A percentile compares a stretch with the other conserved stretches of the same genome.
These are phyloP conservation scores for Augochlorella aurata DNA, from an alignment of 2,888 invertebrate species.

Conservation along the genomic window DNA sequence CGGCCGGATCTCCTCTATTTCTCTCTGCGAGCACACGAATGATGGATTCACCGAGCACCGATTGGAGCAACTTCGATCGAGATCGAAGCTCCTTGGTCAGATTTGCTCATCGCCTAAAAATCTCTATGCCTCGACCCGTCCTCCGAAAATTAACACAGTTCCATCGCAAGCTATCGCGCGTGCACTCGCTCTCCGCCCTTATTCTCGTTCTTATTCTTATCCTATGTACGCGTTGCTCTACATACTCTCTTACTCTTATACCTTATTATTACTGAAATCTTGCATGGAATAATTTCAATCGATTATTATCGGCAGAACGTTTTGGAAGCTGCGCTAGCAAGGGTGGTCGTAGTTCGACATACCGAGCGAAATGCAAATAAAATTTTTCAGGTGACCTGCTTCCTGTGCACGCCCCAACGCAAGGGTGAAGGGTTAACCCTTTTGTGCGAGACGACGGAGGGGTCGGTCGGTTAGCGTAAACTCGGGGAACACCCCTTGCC, in stretches of 20 bases:
- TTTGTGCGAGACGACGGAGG: slow-evolving; percentile 26
- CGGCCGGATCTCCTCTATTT: slow-evolving; percentile 22
- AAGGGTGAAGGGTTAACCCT: slow-evolving; percentile 45
- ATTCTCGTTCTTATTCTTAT: not conserved
- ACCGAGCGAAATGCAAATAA: slow-evolving; percentile 45
- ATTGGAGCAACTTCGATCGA: slow-evolving; percentile 4
- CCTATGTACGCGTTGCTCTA: not conserved
- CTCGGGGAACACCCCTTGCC: slow-evolving; percentile 19
- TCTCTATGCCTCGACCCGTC: no score
- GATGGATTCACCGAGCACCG: not conserved
- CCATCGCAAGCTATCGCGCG: not conserved
- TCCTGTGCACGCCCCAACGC: slow-evolving; percentile 37
- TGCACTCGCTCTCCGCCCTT: not conserved
- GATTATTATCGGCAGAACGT: not conserved
- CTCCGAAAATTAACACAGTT: not conserved
- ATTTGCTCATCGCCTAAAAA: not conserved
- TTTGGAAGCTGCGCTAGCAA: not conserved
- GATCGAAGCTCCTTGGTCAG: not conserved
- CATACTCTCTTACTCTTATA: not conserved
- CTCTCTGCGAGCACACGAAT: not conserved
- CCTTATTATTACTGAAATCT: no score
- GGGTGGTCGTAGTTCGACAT: not conserved
- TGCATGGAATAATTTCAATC: no score
- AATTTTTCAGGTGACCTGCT: slow-evolving; percentile 51
- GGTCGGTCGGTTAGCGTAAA: slow-evolving; percentile 28